phyloP scores from a whole-genome alignment of 2,113 vertebrate species.

The Phyllopteryx taeniolatus region DNA sequence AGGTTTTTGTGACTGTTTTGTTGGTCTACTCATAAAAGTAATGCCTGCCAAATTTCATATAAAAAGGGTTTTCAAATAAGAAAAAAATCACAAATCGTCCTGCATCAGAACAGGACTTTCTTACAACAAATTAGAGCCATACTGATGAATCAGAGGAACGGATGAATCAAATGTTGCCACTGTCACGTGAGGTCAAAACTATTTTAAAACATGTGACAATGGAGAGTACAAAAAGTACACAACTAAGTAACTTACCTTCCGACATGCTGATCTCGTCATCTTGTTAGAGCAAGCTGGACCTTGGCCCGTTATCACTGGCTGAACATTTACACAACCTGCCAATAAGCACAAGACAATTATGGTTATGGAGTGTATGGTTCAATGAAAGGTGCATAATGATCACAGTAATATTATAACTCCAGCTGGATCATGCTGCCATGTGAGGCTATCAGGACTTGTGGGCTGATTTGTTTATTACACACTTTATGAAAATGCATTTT shows the following conservation, averaged over 20 bases:
- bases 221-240: background rate
- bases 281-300: slow-evolving; percentile 1
- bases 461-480: slow-evolving; percentile 5
- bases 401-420: background rate
- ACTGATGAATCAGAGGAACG: background rate
- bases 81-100: no score
- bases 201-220: background rate
- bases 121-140: no score
- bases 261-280: slow-evolving; percentile 4
- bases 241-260: slow-evolving; percentile 1
- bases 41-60: no score
- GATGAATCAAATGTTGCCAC: background rate
- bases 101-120: no score
- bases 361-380: background rate
- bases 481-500: slow-evolving; percentile 2
- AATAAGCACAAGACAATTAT: background rate
- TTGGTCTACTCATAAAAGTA: no score
- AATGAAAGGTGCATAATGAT: background rate
- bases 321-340: slow-evolving; percentile 5
- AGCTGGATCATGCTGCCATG: slow-evolving; percentile 5
- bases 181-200: background rate
- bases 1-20: no score
- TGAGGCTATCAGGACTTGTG: slow-evolving; percentile 5
- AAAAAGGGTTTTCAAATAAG: no score
- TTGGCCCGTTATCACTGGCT: slow-evolving; percentile 1